Evolutionary conservation across 2,113 vertebrate genomes (phyloP).

Genomic region (Panthera uncia): DNA sequence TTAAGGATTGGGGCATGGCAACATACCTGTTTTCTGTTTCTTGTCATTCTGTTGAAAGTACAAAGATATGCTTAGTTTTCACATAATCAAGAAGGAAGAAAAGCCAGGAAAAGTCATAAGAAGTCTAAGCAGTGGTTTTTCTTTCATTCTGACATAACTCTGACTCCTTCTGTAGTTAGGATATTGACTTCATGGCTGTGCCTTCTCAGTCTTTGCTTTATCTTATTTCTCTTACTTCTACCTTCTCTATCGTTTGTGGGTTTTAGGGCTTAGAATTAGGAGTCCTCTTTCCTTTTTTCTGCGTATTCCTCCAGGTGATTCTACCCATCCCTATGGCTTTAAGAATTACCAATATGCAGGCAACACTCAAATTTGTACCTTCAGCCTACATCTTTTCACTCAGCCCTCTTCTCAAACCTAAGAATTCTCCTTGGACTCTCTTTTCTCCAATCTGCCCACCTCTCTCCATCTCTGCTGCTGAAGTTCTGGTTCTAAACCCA

Average conservation of each 20-base stretch:
- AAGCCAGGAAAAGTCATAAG: not conserved
- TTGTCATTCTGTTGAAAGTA: not conserved
- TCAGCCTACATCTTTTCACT: not conserved
- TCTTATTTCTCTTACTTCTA: not conserved
- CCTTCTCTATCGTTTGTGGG: not conserved
- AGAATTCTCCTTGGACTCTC: not conserved
- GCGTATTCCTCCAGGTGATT: not conserved
- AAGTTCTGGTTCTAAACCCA: not conserved
- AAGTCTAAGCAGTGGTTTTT: not conserved
- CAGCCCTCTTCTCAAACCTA: not conserved
- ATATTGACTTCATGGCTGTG: not conserved
- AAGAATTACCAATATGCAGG: not conserved
- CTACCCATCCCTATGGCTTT: not conserved
- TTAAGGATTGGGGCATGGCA: not conserved
- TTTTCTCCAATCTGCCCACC: not conserved
- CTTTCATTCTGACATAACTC: not conserved
- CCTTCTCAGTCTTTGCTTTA: not conserved
- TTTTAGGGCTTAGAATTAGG: not conserved
- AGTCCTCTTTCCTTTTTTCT: not conserved
- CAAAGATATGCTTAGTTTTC: slow-evolving; percentile 25
- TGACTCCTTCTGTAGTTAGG: not conserved
- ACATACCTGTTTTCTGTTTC: not conserved
- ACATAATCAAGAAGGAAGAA: not conserved
- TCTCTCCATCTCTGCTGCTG: not conserved
- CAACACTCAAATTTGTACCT: not conserved